Evolutionary conservation across 2,888 invertebrate genomes (phyloP).

Genomic region (Micropterix aruncella): DNA sequence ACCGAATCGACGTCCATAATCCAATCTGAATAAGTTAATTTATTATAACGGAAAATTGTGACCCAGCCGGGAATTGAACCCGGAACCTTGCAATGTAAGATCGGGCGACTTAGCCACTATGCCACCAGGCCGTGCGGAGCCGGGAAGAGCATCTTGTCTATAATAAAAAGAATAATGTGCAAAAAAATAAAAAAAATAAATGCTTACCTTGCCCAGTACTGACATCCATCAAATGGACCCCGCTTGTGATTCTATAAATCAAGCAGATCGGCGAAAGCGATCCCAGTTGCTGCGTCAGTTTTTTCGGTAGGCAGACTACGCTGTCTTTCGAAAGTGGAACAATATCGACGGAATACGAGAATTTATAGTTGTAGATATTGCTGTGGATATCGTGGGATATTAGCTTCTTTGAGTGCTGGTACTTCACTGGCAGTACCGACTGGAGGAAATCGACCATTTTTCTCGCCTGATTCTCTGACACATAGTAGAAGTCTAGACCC

Average conservation of each 20-base stretch:
- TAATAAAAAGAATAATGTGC: too few species aligned
- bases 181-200: constrained; percentile 1
- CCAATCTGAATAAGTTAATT: too few species aligned
- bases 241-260: constrained; percentile 76
- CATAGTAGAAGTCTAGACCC: constrained; percentile 91
- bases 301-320: constrained; percentile 78
- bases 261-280: constrained; percentile 81
- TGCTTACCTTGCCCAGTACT: constrained; percentile 62
- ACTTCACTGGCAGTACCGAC: constrained; percentile 76
- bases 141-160: too few species aligned
- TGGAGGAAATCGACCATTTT: constrained; percentile 92
- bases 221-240: constrained; percentile 90
- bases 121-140: too few species aligned
- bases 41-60: too few species aligned
- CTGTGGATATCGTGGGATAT: constrained; percentile 96
- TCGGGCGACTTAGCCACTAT: too few species aligned
- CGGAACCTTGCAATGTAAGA: too few species aligned
- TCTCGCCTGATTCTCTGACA: constrained; percentile 76
- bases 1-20: too few species aligned
- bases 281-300: constrained; percentile 74
- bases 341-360: constrained; percentile 87
- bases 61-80: too few species aligned
- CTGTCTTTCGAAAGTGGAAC: constrained; percentile 93
- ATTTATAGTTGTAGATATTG: constrained; percentile 94
- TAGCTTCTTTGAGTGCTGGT: constrained; percentile 83